Base-by-base conservation (phyloP, 2,113 vertebrate genomes). In the Python bivittatus region DNA sequence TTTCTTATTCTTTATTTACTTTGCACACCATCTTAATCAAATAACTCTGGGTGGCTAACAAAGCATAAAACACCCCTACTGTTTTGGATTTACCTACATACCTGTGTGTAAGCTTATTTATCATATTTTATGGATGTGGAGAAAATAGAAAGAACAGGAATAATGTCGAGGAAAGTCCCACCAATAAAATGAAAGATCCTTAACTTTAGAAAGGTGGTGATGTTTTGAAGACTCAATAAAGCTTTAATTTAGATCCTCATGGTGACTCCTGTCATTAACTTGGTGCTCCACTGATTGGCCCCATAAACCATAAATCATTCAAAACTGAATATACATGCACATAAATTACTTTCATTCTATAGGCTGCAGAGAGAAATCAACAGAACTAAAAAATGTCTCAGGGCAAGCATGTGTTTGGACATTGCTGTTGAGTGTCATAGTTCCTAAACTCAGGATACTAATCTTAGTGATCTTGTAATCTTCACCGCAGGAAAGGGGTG, bases 231-330 rank as follows among this genome's bases (percentile, higher is more conserved):
- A 88, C 4, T 22, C 1, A 4, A 79, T 53, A 42, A 88, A 83
- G 44, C 23, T 56, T 52, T 88, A 12, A 88, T 54, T 27, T 48
- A 88, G 25, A 79, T 92, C 86, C 56, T 29, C 38, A 22, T 3
- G 25, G 61, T 44, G 64, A 83, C 64, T 83, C 38, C 23, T 25
- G 38, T 92, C 88, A 92, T 92, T 60, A 88, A 84, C 29, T 38
- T 23, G 61, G 6, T 53, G 58, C n/a, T 54, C 54, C 61, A 60
- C 38, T 92, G 54, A 88, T 83, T 88, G 64, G 42, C 54, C 88
- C 68, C 27, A 33, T 60, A 88, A 88, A 84, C 86, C 64, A 88
- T 92, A 88, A 88, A 92, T 83, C 42, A 84, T 42, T 88, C 33
- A 92, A 83, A 79, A 60, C 56, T 56, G 88, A 72, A 10, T 72